Base-by-base conservation (phyloP, 2,797 vertebrate genomes). In the Fundulus diaphanus region DNA sequence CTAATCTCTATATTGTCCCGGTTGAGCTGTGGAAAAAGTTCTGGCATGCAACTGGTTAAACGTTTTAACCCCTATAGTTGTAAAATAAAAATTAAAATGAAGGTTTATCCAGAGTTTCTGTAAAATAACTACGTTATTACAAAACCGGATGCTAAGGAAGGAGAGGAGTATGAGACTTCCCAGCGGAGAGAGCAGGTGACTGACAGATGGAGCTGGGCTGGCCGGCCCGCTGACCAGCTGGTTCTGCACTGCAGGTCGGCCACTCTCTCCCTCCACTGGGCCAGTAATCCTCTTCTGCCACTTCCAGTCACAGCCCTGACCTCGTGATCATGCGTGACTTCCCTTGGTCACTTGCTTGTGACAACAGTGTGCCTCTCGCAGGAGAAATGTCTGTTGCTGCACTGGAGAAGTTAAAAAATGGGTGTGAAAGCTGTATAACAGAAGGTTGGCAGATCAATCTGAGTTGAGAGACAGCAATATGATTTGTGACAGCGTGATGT, bases 151-250 rank as follows among this genome's bases (percentile, higher is more conserved):
- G 65, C 85, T 13, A 31, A 8, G 0, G 80, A 86, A 84, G 73
- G 48, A 13, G 24, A 8, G 67, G 69, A 83, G 84, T 78, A 74
- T 52, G 80, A 73, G 59, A 44, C 68, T 84, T 87, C 87, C 86
- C 82, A 71, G 80, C n/a, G 79, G 88, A 84, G 83, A 5, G 49
- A 86, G 85, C 92, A 90, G 92, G 91, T 92, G 91, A 93, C 83
- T 73, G 87, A 81, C 93, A 93, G 92, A 94, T 94, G 91, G 91
- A 90, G 77, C 75, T 3, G 76, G 61, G 74, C 85, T 70, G 79
- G 80, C 84, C 51, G 33, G 82, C 72, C 70, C 70, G 80, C 85
- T 88, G 91, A 92, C 93, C 92, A 91, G 91, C 92, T 92, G 90
- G 83, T 84, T 80, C 86, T 80, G 81, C 83, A 29, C 89, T 79